Base-by-base conservation (phyloP, 2,888 invertebrate genomes). In the Cataglyphis cursor region DNA sequence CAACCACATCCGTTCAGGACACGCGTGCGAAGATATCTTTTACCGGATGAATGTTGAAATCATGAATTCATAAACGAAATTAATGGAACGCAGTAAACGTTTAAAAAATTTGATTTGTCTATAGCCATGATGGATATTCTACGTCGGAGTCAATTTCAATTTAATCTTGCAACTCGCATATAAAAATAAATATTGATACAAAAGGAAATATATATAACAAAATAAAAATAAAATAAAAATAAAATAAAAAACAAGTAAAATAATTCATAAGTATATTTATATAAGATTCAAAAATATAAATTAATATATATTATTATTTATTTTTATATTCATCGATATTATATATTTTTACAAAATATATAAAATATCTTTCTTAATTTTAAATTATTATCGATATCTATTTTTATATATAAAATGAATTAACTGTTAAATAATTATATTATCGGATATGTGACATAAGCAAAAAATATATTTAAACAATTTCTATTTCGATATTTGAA, bases 1-100 rank as follows among this genome's bases (percentile, higher is more conserved):
- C 68, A 68, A 78, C 78, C 41, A 72, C 72, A 70, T 78, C 78
- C 72, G 78, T 72, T 35, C 31, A 44, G 31, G 31, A 31, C 44
- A 38, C 76, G 68, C 76, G 65, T 24, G 68, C 24, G 12, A 68
- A 76, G 68, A 65, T 66, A 31, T 44, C 18, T 10, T 18, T 15
- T 18, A 24, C 5, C 72, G 44, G 31, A 78, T 21, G 70, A 41
- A 44, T 31, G n/a, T 8, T 51, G 51, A 51, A 51, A 51, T 51
- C n/a, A 8, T n/a, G 51, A 51, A 51, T 51, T 51, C 59, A 51
- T 72, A 80, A 78, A 70, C 44, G 59, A 44, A 70, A 78, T 70
- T 76, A 44, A 80, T 72, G 59, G 31, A 68, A 61, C 59, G 44
- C 21, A 15, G 18, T 51, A 38, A 75, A 66, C 5, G 21, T 18